A percentile compares a stretch with the other conserved stretches of the same genome.
Evolutionary conservation across 2,888 invertebrate genomes (phyloP).

Genomic region (Cantharis lateralis): DNA sequence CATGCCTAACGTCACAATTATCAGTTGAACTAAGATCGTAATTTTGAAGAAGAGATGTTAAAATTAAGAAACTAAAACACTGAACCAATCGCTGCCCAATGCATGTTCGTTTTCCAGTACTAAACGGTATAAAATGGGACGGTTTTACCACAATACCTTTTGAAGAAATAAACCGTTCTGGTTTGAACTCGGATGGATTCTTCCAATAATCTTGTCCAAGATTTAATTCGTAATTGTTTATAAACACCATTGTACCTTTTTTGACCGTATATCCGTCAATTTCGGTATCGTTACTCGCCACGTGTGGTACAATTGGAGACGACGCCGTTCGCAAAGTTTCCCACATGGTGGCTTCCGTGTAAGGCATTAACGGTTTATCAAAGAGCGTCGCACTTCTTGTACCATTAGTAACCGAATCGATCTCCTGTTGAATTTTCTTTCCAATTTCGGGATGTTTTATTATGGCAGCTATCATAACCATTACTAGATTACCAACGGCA

Average conservation of each 20-base stretch:
- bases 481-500: conserved; percentile 82
- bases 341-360: conserved; percentile 79
- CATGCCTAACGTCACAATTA: conserved; percentile 65
- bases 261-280: conserved; percentile 74
- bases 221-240: conserved; percentile 84
- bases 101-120: conserved; percentile 85
- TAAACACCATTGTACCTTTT: conserved; percentile 79
- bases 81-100: conserved; percentile 82
- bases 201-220: conserved; percentile 75
- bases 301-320: conserved; percentile 90
- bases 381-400: conserved; percentile 65
- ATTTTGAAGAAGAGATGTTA: conserved; percentile 72
- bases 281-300: conserved; percentile 75
- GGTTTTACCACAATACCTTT: conserved; percentile 60
- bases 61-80: conserved; percentile 74
- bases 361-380: conserved; percentile 72
- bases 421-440: conserved; percentile 69
- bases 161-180: conserved; percentile 69
- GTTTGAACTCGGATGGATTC: conserved; percentile 72
- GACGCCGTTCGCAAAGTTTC: conserved; percentile 81
- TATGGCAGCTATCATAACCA: conserved; percentile 73
- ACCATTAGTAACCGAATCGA: conserved; percentile 63
- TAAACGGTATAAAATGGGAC: conserved; percentile 81
- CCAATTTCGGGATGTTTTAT: conserved; percentile 70
- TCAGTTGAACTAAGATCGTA: conserved; percentile 68